Conservation (phyloP, 2,888 invertebrate species). For the Volucella inflata region DNA sequence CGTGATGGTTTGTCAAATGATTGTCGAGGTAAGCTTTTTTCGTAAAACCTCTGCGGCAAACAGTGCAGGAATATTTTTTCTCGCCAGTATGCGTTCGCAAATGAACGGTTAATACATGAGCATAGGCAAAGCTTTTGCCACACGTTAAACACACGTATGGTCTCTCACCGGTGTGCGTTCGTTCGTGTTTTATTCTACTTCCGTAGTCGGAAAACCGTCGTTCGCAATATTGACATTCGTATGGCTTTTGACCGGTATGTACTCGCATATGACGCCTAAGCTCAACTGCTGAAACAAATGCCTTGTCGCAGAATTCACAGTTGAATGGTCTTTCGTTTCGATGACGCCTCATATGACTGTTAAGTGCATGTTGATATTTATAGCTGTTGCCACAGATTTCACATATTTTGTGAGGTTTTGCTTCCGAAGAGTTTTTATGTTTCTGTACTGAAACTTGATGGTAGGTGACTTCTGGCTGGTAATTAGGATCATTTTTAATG, state of each 20-base stretch:
- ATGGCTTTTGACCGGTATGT: constrained; percentile 83
- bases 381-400: constrained; percentile 83
- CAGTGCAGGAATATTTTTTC: constrained; percentile 81
- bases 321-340: constrained; percentile 81
- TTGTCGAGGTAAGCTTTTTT: constrained; percentile 81
- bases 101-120: constrained; percentile 82
- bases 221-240: constrained; percentile 82
- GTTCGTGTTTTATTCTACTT: constrained; percentile 83
- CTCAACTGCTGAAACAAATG: constrained; percentile 83
- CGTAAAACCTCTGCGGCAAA: constrained; percentile 82
- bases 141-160: constrained; percentile 82
- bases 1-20: constrained; percentile 80
- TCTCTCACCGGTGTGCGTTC: constrained; percentile 83
- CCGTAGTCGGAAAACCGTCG: constrained; percentile 83
- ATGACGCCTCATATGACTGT: constrained; percentile 83
- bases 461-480: background rate
- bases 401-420: constrained; percentile 81
- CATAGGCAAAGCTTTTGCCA: constrained; percentile 82
- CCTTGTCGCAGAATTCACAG: constrained; percentile 82
- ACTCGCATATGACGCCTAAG: constrained; percentile 83
- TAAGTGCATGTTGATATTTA: constrained; percentile 83
- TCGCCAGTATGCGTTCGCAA: constrained; percentile 82
- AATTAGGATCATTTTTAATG: background rate
- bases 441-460: constrained; percentile 1
- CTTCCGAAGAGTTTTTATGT: constrained; percentile 51